Evolutionary conservation across 2,888 invertebrate genomes (phyloP).

Genomic region (Empis stercorea): DNA sequence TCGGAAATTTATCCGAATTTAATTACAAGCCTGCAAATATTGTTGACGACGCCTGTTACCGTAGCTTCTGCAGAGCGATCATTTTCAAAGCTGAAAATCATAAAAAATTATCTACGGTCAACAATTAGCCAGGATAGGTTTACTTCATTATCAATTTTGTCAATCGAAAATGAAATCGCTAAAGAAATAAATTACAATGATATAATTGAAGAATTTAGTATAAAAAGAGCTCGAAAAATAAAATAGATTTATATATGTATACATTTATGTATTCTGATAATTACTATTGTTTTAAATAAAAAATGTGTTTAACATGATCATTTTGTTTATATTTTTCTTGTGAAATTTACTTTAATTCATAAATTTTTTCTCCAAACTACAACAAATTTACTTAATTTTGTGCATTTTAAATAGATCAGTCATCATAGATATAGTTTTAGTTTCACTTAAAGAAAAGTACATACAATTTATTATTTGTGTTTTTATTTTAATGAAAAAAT

Average conservation of each 20-base stretch:
- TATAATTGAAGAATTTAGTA: constrained; percentile 18
- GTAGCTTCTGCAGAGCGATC: constrained; percentile 4
- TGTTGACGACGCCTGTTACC: constrained; percentile 6
- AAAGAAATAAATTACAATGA: constrained; percentile 16
- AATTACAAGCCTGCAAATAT: constrained; percentile 4
- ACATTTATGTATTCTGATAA: too few relatives aligned
- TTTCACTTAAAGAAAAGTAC: not conserved
- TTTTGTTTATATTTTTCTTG: not conserved
- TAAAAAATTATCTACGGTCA: constrained; percentile 18
- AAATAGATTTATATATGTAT: constrained; percentile 1
- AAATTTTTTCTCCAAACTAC: not conserved
- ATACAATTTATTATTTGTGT: not conserved
- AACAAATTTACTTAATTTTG: not conserved
- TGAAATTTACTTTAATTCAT: not conserved
- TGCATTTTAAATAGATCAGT: not conserved
- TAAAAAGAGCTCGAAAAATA: constrained; percentile 18
- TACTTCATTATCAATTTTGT: constrained; percentile 18
- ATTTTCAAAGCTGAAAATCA: constrained; percentile 10
- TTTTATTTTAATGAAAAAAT: not conserved
- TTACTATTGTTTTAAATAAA: not conserved
- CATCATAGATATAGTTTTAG: not conserved
- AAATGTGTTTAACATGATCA: not conserved
- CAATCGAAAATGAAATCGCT: constrained; percentile 21
- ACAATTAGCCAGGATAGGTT: constrained; percentile 17
- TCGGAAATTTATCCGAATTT: constrained; percentile 1